Evolutionary conservation across 92 coral and sea anemone genomes (phyloP), one percentile per base, ranked within the genome.

Genomic region (Phenganax marumi): DNA sequence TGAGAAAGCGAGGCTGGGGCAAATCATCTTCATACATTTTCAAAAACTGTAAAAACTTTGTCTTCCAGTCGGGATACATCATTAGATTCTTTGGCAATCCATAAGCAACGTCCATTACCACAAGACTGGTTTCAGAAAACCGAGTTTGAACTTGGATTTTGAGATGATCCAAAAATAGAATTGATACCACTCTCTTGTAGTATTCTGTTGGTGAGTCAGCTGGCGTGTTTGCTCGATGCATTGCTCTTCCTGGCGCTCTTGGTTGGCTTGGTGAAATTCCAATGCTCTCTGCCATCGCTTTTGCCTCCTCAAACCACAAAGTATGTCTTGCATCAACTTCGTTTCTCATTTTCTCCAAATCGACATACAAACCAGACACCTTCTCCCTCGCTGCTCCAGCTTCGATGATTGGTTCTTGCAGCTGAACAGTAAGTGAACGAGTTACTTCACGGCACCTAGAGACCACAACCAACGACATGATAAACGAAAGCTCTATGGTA

Each of bases 351-450:
- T 78, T 70, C 52, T 78, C 55, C 18, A 78, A 24, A 14, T 25
- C 49, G 8, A 78, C 21, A 60, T 58, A 61, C 13, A 61, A 56
- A 78, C 10, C 21, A 78, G 83, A 58, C 23, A 78, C 83, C 68
- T 58, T 60, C 61, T 78, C 83, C 23, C 83, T 1, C n/a, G 83
- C 83, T 60, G 68, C 70, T 26, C 74, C 73, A 12, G 84, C 74
- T n/a, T 79, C 71, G 46, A 61, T 62, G 18, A 56, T 53, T 50
- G 84, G 18, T 22, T 72, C 70, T 52, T 80, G 84, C 33, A 80
- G 84, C 47, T 80, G 84, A 17, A 46, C 61, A 9, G 84, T 80
- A 18, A 80, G 70, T 19, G 75, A 74, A 25, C 70, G 53, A 62
- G 84, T 80, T 52, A 72, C 70, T n/a, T 66, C 72, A 22, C 48